Evolutionary conservation across 2,113 vertebrate species (phyloP), one percentile per base, ranked within the genome.

Genomic region (Monopterus albus): DNA sequence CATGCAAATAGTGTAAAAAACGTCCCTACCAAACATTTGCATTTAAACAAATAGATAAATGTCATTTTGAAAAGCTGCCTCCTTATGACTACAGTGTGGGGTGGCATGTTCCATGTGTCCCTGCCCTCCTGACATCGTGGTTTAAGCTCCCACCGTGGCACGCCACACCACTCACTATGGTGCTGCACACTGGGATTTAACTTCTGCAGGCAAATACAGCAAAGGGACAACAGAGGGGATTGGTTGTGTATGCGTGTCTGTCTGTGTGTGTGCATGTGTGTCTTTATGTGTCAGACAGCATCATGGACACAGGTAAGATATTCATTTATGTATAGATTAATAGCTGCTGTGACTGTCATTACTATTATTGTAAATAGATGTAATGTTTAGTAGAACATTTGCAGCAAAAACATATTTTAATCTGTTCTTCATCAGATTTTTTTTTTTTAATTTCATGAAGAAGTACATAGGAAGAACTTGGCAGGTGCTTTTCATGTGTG

Each of bases 1-100:
- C 78, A 94, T 94, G 93, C 92, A 94, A 93, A 94, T 93, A 70
- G 57, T 82, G 45, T 62, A 71, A 92, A 90, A 93, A 93, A 93
- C 91, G 89, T 94, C 91, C 81, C 88, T 79, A 74, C 83, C 89
- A 72, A 77, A 79, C 68, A 94, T 94, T 94, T 94, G 93, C 93
- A 94, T 94, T 90, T 92, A 93, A 91, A 86, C 93, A 94, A 94
- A 94, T 93, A 79, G 83, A 79, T 76, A 87, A 92, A 91, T 90
- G 88, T 91, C 89, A 92, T 89, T 91, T 91, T 84, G 86, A 84
- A 88, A 90, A 84, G 78, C 83, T 87, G 64, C 78, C 82, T 90
- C 83, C 79, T 65, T 63, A 81, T 66, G 82, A 31, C 63, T 75
- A 70, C 83, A 84, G 62, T 39, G 75, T 81, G 78, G 77, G 81